A percentile compares a stretch with the other conserved stretches of the same genome.
phyloP scores from a whole-genome alignment of 1,140 invertebrate genomes.

The Helicorthomorpha holstii region DNA sequence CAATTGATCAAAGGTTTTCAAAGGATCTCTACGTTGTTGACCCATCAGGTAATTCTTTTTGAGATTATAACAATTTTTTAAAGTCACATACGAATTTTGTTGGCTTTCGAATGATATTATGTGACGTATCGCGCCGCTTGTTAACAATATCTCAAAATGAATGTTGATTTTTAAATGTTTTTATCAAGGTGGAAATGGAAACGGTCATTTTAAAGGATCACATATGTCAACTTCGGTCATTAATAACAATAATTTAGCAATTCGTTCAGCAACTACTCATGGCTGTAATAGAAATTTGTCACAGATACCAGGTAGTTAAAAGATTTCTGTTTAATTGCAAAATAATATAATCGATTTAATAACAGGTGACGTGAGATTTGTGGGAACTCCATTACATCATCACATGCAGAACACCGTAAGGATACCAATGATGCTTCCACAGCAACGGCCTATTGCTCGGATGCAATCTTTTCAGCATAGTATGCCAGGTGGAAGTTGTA shows the following conservation, averaged over 20 bases:
- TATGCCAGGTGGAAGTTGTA: no score
- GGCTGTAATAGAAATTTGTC: no score
- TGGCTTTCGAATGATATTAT: neutral
- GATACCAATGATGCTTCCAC: slow-evolving; percentile 4
- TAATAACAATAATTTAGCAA: no score
- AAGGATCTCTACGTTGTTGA: slow-evolving; percentile 2
- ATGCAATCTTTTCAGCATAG: neutral
- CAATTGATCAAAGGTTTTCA: slow-evolving; percentile 5
- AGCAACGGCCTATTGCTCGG: slow-evolving; percentile 6
- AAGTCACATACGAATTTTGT: no score
- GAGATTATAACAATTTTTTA: no score
- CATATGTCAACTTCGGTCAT: no score
- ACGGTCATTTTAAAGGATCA: no score
- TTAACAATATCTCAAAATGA: neutral
- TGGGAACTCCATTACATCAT: slow-evolving; percentile 7
- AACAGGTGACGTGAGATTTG: slow-evolving; percentile 3
- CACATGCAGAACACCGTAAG: slow-evolving; percentile 2
- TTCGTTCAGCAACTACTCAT: no score
- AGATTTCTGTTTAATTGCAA: no score
- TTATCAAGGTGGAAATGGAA: no score
- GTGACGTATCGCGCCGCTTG: neutral
- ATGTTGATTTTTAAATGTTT: neutral
- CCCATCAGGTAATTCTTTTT: neutral
- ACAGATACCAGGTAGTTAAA: no score
- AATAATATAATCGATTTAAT: neutral